Evolutionary conservation across 2,113 vertebrate genomes (phyloP).

Genomic region (Antigone vipio): DNA sequence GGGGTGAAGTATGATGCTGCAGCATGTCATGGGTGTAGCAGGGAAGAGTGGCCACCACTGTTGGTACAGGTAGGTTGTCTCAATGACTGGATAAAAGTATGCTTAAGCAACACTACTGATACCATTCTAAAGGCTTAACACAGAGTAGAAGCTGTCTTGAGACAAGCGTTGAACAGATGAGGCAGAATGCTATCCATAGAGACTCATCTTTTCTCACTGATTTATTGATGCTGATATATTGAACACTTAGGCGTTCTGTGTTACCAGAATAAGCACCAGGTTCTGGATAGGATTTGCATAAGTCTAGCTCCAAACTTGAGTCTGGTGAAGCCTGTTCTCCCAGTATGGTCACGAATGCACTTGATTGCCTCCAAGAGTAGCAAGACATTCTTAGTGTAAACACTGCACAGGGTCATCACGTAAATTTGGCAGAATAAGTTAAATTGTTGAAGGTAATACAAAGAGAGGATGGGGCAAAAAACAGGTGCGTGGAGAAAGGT

Average conservation of each 20-base stretch:
- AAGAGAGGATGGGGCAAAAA: neutral
- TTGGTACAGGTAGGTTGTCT: neutral
- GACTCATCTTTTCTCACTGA: neutral
- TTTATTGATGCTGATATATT: neutral
- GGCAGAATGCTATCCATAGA: neutral
- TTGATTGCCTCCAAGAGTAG: neutral
- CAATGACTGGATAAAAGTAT: neutral
- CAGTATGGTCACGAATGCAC: neutral
- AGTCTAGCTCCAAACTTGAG: neutral
- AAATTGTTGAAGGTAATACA: neutral
- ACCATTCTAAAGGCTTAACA: neutral
- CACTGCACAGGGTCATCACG: neutral
- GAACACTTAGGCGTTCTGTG: neutral
- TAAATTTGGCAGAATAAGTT: neutral
- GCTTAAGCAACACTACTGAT: neutral
- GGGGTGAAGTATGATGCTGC: neutral
- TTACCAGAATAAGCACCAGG: neutral
- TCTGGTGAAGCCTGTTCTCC: neutral
- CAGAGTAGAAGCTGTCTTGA: neutral
- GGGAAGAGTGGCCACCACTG: rapidly evolving
- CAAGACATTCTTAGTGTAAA: neutral
- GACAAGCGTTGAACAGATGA: neutral
- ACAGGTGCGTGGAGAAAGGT: rapidly evolving
- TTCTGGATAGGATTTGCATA: neutral
- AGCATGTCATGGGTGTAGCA: neutral